These are phyloP conservation scores for Alces alces DNA, from an alignment of 2,113 vertebrate genomes.

Conservation along the genomic window DNA sequence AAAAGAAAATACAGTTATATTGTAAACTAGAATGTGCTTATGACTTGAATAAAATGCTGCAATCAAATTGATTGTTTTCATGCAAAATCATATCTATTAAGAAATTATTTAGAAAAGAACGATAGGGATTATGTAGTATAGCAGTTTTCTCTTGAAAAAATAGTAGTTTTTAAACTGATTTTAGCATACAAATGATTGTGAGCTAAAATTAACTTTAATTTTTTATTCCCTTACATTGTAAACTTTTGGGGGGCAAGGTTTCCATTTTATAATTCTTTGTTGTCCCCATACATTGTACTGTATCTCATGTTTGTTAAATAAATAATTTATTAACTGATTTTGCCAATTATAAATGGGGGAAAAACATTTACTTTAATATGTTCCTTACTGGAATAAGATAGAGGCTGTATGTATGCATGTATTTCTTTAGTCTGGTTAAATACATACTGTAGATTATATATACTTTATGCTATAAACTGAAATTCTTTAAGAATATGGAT, in stretches of 20 bases:
- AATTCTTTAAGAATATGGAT: slow-evolving; percentile 18
- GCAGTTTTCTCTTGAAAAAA: slow-evolving; percentile 17
- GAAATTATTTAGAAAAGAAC: slow-evolving; percentile 15
- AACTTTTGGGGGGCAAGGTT: not conserved
- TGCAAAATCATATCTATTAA: not conserved
- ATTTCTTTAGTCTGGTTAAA: slow-evolving; percentile 31
- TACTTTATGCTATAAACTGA: not conserved
- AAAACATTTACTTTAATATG: not conserved
- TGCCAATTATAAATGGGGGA: not conserved
- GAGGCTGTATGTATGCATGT: not conserved
- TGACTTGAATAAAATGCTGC: slow-evolving; percentile 25
- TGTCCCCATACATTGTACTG: not conserved
- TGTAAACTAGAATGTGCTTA: not conserved
- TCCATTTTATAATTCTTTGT: not conserved
- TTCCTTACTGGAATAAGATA: slow-evolving; percentile 23
- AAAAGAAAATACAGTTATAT: not conserved
- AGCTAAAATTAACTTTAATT: slow-evolving; percentile 25
- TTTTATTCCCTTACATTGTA: not conserved
- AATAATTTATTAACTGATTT: slow-evolving; percentile 32
- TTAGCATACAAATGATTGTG: slow-evolving; percentile 13
- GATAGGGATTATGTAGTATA: not conserved
- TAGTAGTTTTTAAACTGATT: not conserved
- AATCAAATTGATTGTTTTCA: not conserved
- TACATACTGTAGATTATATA: not conserved
- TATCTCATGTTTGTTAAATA: not conserved